These are phyloP conservation scores for Rhyacophila brunnea DNA, from an alignment of 1,140 invertebrate species.

Conservation along the genomic window DNA sequence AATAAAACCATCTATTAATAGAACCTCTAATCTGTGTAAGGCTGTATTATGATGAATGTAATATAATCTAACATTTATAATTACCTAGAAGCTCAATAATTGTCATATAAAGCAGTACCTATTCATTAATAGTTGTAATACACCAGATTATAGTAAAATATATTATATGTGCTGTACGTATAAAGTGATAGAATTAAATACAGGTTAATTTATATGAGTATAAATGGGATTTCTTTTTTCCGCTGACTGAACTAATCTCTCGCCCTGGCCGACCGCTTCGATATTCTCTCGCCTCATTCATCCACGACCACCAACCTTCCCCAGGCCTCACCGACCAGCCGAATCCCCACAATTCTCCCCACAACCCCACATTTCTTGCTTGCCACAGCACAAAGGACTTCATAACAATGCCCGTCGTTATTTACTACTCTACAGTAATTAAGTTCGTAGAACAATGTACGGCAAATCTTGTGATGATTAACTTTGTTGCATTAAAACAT, in stretches of 20 bases:
- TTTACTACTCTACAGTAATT: constrained; percentile 30
- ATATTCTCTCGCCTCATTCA: too few relatives aligned
- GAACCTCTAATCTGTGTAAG: too few relatives aligned
- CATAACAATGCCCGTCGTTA: constrained; percentile 17
- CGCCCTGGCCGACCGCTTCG: not conserved
- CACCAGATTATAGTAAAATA: too few relatives aligned
- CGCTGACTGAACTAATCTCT: constrained; percentile 7
- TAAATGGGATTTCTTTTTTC: constrained; percentile 18
- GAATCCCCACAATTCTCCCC: not conserved
- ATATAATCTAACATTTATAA: too few relatives aligned
- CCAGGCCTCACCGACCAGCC: not conserved
- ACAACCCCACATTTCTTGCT: not conserved
- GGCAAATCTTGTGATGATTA: constrained; percentile 25
- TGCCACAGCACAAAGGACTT: constrained; percentile 19
- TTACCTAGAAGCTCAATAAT: too few relatives aligned
- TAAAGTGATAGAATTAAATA: constrained; percentile 17
- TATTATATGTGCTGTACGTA: too few relatives aligned
- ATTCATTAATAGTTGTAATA: too few relatives aligned
- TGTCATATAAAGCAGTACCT: too few relatives aligned
- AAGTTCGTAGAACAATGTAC: constrained; percentile 28
- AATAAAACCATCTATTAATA: too few relatives aligned
- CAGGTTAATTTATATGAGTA: constrained; percentile 20
- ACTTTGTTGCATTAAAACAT: constrained; percentile 6
- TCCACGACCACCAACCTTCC: not conserved
- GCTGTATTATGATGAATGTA: too few relatives aligned